Evolutionary conservation across 2,797 vertebrate species (phyloP).

Genomic region (Rhyacichthys aspro): DNA sequence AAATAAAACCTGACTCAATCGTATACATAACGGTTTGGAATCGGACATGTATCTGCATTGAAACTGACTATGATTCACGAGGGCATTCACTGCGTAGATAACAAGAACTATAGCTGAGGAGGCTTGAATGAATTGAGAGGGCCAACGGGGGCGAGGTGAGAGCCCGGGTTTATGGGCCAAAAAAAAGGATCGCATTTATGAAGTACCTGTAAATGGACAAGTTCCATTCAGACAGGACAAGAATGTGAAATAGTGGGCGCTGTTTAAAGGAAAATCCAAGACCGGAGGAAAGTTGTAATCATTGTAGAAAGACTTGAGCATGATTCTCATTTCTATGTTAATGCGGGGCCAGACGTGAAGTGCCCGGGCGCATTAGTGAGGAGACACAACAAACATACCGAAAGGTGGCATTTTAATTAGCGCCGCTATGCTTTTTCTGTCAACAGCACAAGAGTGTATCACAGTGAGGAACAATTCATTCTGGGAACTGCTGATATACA

Average conservation of each 20-base stretch:
- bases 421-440: neutral
- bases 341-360: slow-evolving; percentile 64
- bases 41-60: neutral
- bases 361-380: slow-evolving; percentile 26
- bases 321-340: slow-evolving; percentile 84
- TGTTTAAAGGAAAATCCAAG: neutral
- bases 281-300: slow-evolving; percentile 40
- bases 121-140: slow-evolving; percentile 35
- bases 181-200: slow-evolving; percentile 38
- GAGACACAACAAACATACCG: slow-evolving; percentile 19
- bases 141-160: slow-evolving; percentile 3
- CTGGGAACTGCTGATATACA: slow-evolving; percentile 11
- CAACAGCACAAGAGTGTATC: slow-evolving; percentile 1
- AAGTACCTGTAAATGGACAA: slow-evolving; percentile 35
- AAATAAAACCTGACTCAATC: too few species aligned
- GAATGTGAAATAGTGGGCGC: neutral
- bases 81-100: slow-evolving; percentile 27
- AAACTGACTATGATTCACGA: slow-evolving; percentile 9
- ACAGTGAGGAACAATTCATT: neutral
- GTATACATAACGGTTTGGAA: too few species aligned
- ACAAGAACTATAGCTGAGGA: slow-evolving; percentile 29
- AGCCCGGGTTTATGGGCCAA: slow-evolving; percentile 31
- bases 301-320: slow-evolving; percentile 69
- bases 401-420: slow-evolving; percentile 37
- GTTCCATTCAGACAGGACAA: slow-evolving; percentile 12